Conservation (phyloP, 2,797 vertebrate genomes). For the Megaceryle alcyon region DNA sequence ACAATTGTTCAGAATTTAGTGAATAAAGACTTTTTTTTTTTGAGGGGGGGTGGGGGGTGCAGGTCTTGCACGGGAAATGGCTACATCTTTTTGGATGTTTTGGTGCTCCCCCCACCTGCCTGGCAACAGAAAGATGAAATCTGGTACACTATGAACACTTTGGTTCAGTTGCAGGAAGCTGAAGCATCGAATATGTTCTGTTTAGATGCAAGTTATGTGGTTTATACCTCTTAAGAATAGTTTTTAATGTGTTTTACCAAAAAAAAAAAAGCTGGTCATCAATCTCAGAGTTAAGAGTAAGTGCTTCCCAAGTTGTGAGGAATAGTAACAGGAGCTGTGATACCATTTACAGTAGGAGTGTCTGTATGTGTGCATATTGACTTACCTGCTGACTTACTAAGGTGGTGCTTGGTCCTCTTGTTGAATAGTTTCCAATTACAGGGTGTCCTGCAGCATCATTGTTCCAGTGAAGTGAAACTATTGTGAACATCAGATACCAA, state of each 20-base stretch:
- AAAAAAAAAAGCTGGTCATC: background rate
- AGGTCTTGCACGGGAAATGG: no score
- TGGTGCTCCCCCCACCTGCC: background rate
- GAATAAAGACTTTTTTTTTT: background rate
- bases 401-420: background rate
- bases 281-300: background rate
- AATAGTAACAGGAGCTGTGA: background rate
- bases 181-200: background rate
- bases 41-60: no score
- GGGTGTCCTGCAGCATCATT: background rate
- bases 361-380: background rate
- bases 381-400: background rate
- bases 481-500: background rate
- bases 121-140: background rate
- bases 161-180: background rate
- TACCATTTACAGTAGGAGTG: background rate
- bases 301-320: background rate
- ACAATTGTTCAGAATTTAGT: background rate
- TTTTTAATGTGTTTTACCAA: background rate
- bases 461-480: background rate
- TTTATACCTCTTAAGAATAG: background rate
- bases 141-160: background rate
- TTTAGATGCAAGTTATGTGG: background rate
- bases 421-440: background rate
- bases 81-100: background rate